Evolutionary conservation across 2,113 vertebrate genomes (phyloP).

Genomic region (Vimba vimba): DNA sequence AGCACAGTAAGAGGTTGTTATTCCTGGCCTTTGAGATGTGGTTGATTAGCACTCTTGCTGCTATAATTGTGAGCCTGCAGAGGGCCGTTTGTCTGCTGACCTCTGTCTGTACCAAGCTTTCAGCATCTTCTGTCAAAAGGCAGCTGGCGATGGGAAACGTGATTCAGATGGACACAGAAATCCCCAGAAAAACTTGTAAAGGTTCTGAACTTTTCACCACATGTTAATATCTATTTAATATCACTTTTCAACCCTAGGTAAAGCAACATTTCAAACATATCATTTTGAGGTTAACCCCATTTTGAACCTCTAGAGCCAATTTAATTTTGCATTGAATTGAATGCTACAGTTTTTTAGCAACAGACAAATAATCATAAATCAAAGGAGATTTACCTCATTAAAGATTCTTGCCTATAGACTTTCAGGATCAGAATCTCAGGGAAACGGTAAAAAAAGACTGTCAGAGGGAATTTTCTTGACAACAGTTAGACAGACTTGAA

Average conservation of each 20-base stretch:
- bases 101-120: constrained; percentile 1
- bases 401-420: not conserved
- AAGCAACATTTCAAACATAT: not conserved
- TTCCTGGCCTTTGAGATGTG: constrained; percentile 5
- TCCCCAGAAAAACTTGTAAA: not conserved
- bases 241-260: not conserved
- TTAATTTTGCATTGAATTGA: not conserved
- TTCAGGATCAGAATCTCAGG: not conserved
- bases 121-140: not conserved
- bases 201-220: not conserved
- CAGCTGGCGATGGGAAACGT: not conserved
- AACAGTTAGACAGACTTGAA: not conserved
- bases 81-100: not conserved
- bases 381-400: not conserved
- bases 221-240: not conserved
- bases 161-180: not conserved
- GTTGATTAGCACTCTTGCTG: constrained; percentile 9
- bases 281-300: not conserved
- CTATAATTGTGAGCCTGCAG: constrained; percentile 12
- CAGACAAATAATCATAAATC: not conserved
- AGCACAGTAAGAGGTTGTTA: not conserved
- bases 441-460: not conserved
- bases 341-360: not conserved
- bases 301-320: not conserved
- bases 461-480: not conserved